Evolutionary conservation across 2,797 vertebrate genomes (phyloP).

Genomic region (Hyperoplus lanceolatus): DNA sequence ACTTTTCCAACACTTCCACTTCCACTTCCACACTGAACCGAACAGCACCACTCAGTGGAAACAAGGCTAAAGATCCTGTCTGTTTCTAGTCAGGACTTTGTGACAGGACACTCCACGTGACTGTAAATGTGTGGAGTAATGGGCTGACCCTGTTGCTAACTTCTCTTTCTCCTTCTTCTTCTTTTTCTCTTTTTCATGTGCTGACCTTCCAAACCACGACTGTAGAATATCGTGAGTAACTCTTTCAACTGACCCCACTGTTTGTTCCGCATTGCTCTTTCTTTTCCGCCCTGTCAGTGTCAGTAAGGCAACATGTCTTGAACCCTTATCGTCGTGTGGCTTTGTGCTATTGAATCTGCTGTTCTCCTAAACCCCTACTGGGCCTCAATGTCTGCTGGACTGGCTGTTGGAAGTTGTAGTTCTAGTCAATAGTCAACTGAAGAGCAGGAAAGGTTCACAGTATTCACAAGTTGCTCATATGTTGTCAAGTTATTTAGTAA

Average conservation of each 20-base stretch:
- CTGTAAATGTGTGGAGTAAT: constrained; percentile 3
- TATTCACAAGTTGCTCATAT: neutral
- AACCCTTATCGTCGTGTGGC: constrained; percentile 51
- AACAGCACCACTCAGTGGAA: neutral
- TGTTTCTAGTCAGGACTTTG: too few species aligned
- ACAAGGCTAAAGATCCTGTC: neutral
- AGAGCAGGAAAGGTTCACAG: constrained; percentile 2
- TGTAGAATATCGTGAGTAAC: constrained; percentile 83
- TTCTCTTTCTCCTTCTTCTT: constrained; percentile 54
- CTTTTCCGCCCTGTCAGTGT: constrained; percentile 30
- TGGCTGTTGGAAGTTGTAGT: constrained; percentile 53
- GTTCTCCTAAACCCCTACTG: constrained; percentile 38
- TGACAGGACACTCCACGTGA: too few species aligned
- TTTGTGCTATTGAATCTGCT: constrained; percentile 52
- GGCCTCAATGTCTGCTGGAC: constrained; percentile 46
- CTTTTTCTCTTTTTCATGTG: constrained; percentile 47
- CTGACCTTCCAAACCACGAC: constrained; percentile 63
- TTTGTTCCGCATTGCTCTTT: constrained; percentile 40
- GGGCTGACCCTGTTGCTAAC: constrained; percentile 55
- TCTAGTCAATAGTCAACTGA: constrained; percentile 8
- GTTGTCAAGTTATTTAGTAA: neutral
- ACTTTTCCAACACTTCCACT: too few species aligned
- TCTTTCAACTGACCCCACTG: constrained; percentile 49
- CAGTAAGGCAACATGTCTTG: constrained; percentile 34
- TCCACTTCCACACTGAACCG: too few species aligned